Conservation (phyloP, 2,888 invertebrate species). For the Papilio elwesi region DNA sequence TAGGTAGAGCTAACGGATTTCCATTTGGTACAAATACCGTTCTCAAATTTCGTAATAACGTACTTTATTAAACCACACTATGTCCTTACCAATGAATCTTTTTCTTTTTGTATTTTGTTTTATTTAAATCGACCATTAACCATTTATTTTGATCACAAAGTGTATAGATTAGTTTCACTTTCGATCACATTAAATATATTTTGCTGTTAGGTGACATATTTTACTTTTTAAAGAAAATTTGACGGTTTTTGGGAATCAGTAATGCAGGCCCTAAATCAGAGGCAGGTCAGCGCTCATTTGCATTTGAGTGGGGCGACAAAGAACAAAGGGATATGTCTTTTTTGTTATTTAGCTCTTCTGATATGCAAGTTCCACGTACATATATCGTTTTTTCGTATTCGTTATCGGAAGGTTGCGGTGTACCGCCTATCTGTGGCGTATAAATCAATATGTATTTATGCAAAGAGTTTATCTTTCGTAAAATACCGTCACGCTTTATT, state of each 20-base stretch:
- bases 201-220: background rate
- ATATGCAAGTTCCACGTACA: conserved; percentile 35
- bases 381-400: conserved; percentile 45
- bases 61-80: too few relatives aligned
- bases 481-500: conserved; percentile 40
- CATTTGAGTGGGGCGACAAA: conserved; percentile 80
- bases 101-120: too few relatives aligned
- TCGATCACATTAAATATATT: too few relatives aligned
- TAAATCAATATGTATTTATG: conserved; percentile 57
- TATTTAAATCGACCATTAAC: too few relatives aligned
- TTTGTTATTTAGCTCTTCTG: conserved; percentile 39
- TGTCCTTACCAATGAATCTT: too few relatives aligned
- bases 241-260: conserved; percentile 68
- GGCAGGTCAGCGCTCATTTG: conserved; percentile 68
- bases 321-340: conserved; percentile 68
- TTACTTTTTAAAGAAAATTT: conserved; percentile 56
- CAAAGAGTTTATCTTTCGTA: conserved; percentile 42
- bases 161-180: too few relatives aligned
- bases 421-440: conserved; percentile 62
- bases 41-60: too few relatives aligned
- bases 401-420: conserved; percentile 40
- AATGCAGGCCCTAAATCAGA: conserved; percentile 75
- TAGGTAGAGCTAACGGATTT: too few relatives aligned
- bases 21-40: too few relatives aligned
- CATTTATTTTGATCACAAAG: too few relatives aligned